Conservation (phyloP, 2,113 vertebrate genomes). For the Cisticola juncidis region DNA sequence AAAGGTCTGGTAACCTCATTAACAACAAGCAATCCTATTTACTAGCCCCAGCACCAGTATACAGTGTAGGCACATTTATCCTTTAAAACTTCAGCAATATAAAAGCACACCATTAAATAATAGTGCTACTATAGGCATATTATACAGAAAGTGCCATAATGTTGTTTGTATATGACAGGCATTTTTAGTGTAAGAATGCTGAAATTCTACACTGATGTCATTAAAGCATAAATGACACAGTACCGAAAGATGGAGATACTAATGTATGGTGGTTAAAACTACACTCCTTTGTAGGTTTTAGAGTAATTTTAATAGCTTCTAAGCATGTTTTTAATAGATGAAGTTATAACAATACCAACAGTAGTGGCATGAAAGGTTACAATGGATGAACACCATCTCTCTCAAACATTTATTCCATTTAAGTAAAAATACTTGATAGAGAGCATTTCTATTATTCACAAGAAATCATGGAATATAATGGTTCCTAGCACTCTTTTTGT, state of each 20-base stretch:
- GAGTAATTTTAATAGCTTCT: conserved; percentile 64
- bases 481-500: conserved; percentile 73
- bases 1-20: background rate
- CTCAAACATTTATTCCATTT: conserved; percentile 76
- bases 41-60: background rate
- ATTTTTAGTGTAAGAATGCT: conserved; percentile 69
- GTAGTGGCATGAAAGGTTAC: conserved; percentile 72
- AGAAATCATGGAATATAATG: conserved; percentile 75
- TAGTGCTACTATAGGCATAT: conserved; percentile 61
- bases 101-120: conserved; percentile 61
- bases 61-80: conserved; percentile 39
- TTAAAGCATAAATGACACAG: conserved; percentile 65
- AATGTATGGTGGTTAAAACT: conserved; percentile 64
- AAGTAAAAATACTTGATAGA: conserved; percentile 77
- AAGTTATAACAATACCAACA: conserved; percentile 70
- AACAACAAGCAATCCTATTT: background rate
- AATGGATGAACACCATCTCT: conserved; percentile 68
- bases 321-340: conserved; percentile 62
- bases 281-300: conserved; percentile 63
- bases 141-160: conserved; percentile 69
- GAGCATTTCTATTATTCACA: conserved; percentile 74
- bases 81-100: conserved; percentile 63
- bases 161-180: conserved; percentile 73
- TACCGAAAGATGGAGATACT: conserved; percentile 41
- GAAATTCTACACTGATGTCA: conserved; percentile 69